Percentiles rank a stretch among this genome's conserved stretches.
These are phyloP conservation scores for Steromphala cineraria DNA, from an alignment of 2,888 invertebrate genomes.

Conservation along the genomic window DNA sequence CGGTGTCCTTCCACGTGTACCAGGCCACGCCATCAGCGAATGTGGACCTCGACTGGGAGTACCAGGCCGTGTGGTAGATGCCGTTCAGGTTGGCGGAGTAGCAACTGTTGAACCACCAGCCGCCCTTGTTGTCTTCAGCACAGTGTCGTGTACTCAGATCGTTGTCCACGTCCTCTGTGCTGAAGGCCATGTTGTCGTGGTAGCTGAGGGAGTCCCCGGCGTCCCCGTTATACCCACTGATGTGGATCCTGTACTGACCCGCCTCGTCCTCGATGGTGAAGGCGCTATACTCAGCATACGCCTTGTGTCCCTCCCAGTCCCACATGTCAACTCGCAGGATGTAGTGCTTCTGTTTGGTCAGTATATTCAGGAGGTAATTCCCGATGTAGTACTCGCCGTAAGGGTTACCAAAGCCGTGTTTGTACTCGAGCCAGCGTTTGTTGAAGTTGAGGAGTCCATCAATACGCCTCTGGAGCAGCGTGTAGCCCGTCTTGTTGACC, in stretches of 20 bases:
- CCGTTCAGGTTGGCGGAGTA: conserved; percentile 72
- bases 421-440: conserved; percentile 71
- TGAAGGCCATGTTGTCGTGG: conserved; percentile 73
- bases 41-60: conserved; percentile 55
- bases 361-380: conserved; percentile 63
- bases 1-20: conserved; percentile 70
- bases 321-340: conserved; percentile 71
- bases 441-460: conserved; percentile 69
- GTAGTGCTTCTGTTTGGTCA: conserved; percentile 64
- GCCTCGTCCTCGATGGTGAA: conserved; percentile 64
- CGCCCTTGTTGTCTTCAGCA: conserved; percentile 71
- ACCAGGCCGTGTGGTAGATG: conserved; percentile 69
- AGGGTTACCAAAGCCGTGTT: conserved; percentile 71
- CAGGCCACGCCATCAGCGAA: conserved; percentile 68
- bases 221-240: conserved; percentile 61
- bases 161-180: conserved; percentile 73
- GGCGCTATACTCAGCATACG: conserved; percentile 66
- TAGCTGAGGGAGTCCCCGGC: conserved; percentile 72
- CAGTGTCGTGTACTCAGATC: conserved; percentile 71
- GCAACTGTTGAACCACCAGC: conserved; percentile 74
- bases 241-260: conserved; percentile 62
- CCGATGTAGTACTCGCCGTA: conserved; percentile 74
- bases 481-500: conserved; percentile 68
- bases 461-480: conserved; percentile 66
- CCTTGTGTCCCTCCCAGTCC: conserved; percentile 72